A percentile compares a stretch with the other conserved stretches of the same genome.
Evolutionary conservation across 2,797 vertebrate species (phyloP).

Genomic region (Pangasius krempfi): DNA sequence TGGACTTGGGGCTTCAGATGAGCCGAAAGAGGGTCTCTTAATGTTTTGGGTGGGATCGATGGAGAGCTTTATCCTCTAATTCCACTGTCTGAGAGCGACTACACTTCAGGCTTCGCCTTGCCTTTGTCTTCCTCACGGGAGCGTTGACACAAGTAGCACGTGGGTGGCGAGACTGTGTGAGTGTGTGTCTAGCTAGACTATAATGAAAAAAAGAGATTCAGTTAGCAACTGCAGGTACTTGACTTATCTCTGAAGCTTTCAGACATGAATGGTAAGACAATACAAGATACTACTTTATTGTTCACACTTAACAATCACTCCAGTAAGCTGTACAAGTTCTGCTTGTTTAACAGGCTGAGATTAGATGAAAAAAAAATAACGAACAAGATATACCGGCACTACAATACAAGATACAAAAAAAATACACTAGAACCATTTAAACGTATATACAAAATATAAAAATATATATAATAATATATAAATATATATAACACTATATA

Average conservation of each 20-base stretch:
- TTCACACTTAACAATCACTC: background rate
- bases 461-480: no score
- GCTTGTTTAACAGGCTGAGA: background rate
- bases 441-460: no score
- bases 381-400: background rate
- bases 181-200: background rate
- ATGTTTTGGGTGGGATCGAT: conserved; percentile 40
- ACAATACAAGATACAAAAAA: background rate
- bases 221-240: conserved; percentile 9
- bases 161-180: conserved; percentile 31
- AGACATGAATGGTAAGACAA: conserved; percentile 6
- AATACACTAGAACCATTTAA: background rate
- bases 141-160: conserved; percentile 45
- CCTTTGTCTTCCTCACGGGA: conserved; percentile 50
- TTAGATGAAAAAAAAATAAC: background rate
- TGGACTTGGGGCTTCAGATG: background rate
- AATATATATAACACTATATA: background rate
- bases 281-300: conserved; percentile 16
- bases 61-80: conserved; percentile 54
- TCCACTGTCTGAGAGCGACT: conserved; percentile 42
- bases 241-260: background rate
- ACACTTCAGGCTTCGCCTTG: conserved; percentile 52
- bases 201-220: conserved; percentile 7
- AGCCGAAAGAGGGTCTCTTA: conserved; percentile 29
- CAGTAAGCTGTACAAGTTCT: background rate